A percentile compares a stretch with the other conserved stretches of the same genome.
phyloP scores from a whole-genome alignment of 2,888 invertebrate species.

The Ferrisia virgata region DNA sequence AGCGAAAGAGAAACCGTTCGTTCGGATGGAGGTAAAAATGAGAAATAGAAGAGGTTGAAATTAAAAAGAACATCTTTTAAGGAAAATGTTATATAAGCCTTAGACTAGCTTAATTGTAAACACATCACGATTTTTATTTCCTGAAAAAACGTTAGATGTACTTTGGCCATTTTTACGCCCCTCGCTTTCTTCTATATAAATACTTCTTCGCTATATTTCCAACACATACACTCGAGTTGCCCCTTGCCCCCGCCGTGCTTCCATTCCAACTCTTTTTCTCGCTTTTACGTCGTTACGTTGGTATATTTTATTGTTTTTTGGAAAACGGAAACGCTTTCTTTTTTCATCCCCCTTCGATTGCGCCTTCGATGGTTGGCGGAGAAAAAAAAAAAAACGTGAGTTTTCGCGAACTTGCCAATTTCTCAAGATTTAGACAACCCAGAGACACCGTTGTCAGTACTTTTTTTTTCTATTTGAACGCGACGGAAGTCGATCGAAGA shows the following conservation, averaged over 20 bases:
- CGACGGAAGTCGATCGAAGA: background rate
- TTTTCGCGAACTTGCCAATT: background rate
- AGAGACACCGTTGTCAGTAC: no score
- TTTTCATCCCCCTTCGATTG: background rate
- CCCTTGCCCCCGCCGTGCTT: background rate
- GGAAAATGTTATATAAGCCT: background rate
- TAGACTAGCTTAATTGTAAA: slow-evolving; percentile 31
- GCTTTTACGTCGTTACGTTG: no score
- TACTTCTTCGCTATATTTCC: background rate
- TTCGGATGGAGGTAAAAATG: background rate
- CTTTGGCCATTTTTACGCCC: background rate
- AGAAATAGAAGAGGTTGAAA: background rate
- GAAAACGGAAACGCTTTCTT: background rate
- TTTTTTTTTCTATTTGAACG: background rate
- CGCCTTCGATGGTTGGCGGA: background rate
- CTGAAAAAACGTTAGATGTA: slow-evolving; percentile 33
- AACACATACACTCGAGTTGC: background rate
- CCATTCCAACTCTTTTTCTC: no score
- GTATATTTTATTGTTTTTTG: background rate
- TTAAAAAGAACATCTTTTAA: slow-evolving; percentile 17
- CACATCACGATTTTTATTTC: slow-evolving; percentile 38
- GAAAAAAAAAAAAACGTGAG: background rate
- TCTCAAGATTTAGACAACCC: no score
- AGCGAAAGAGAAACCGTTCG: background rate
- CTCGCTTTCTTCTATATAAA: background rate